Percentiles rank a stretch among this genome's conserved stretches.
Evolutionary conservation across 2,888 invertebrate species (phyloP).

Genomic region (Homarus gammarus): DNA sequence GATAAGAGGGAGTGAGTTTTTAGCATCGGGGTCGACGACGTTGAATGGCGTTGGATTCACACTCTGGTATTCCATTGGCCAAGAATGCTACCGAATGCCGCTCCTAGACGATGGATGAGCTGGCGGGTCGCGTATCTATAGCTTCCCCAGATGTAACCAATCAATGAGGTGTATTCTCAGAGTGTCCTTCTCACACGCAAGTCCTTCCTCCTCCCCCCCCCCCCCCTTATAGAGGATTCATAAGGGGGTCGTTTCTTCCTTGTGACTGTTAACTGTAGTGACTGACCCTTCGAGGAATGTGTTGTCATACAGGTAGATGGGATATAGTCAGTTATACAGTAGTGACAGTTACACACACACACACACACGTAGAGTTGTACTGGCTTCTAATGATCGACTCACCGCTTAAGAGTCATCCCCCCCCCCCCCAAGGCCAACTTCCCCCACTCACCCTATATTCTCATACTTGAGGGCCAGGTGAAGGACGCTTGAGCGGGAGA

Average conservation of each 20-base stretch:
- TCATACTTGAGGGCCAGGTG: conserved; percentile 7
- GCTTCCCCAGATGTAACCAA: conserved; percentile 25
- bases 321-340: too few species aligned
- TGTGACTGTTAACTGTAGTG: background rate
- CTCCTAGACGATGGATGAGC: conserved; percentile 6
- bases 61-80: conserved; percentile 60
- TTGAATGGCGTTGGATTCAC: conserved; percentile 61
- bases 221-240: background rate
- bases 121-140: conserved; percentile 27
- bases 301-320: too few species aligned
- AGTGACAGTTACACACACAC: too few species aligned
- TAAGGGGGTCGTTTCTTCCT: background rate
- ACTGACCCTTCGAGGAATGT: too few species aligned
- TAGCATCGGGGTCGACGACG: conserved; percentile 23
- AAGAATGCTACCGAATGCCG: conserved; percentile 65
- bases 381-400: too few species aligned
- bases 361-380: too few species aligned
- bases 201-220: too few species aligned
- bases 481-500: background rate
- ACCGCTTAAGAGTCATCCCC: background rate
- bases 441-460: background rate
- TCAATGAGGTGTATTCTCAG: background rate
- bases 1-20: background rate
- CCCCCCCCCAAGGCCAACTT: background rate
- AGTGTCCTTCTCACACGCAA: background rate